Percentiles rank a stretch among this genome's conserved stretches.
Conservation (phyloP, 2,888 invertebrate genomes). For the Nephrotoma flavescens region DNA sequence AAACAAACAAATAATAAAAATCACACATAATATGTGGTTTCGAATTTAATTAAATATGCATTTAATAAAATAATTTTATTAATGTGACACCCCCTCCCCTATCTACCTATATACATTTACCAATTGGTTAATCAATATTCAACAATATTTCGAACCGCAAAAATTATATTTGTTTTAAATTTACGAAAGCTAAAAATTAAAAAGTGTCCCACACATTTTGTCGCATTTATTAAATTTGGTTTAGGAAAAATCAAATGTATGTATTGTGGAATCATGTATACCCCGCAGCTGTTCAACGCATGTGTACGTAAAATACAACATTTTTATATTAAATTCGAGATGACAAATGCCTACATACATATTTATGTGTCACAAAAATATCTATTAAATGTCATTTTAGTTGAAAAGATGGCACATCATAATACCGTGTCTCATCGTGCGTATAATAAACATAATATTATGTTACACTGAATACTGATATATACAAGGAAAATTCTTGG, state of each 20-base stretch:
- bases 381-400: background rate
- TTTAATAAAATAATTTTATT: background rate
- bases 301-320: background rate
- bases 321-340: background rate
- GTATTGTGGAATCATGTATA: background rate
- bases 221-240: background rate
- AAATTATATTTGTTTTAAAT: background rate
- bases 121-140: background rate
- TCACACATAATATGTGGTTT: background rate
- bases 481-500: background rate
- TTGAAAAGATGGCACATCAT: background rate
- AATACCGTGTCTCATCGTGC: background rate
- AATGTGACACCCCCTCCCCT: background rate
- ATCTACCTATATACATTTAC: background rate
- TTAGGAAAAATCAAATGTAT: background rate
- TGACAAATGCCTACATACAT: background rate
- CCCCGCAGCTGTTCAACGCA: background rate
- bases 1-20: background rate
- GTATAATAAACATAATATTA: background rate
- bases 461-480: background rate
- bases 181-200: background rate
- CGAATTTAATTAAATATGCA: background rate
- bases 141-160: background rate
- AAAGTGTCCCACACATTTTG: background rate
- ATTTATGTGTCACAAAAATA: background rate